Evolutionary conservation across 2,797 vertebrate genomes (phyloP), one percentile per base, ranked within the genome.

Genomic region (Periophthalmus magnuspinnatus): DNA sequence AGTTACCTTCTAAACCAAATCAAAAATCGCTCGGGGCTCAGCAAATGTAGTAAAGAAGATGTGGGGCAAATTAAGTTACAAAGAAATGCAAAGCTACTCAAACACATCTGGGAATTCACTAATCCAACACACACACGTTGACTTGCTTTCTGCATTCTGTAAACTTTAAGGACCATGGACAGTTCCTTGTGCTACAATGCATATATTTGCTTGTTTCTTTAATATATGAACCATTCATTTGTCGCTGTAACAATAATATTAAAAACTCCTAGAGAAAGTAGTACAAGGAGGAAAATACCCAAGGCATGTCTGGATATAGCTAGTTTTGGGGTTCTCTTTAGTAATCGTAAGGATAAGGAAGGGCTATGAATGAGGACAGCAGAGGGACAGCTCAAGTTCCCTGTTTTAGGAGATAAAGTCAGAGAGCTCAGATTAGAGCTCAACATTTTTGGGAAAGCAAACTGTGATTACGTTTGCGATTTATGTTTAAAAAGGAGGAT

Each of bases 1-100:
- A 33, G 45, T 65, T 65, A 50, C 63, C 45, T 65, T 65, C 63
- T 65, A 65, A 65, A 65, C 63, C 47, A 65, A 65, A 65, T 65
- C 45, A 65, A 65, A 65, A 50, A 50, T 50, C 28, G 45, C 63
- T 50, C 3, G 45, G 28, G 63, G 63, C 45, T 50, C 63, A 50
- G 63, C 63, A 65, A 65, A 65, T 65, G 28, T 50, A 65, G 45
- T 65, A 50, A 52, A 33, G 47, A 65, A 50, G 63, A 65, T 65
- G 45, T 65, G 63, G 24, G 19, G 13, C 2, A 70, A 56, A 57
- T 65, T 10, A 52, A 54, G 45, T 67, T 60, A 54, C 45, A 52
- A 54, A 60, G 22, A 67, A 67, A 59, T 9, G n/a, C 32, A 65
- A 65, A 65, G 47, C 63, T 33, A 33, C 45, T 65, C n/a, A 65